Conservation (phyloP, 2,888 invertebrate species). For the Adineta ricciae region DNA sequence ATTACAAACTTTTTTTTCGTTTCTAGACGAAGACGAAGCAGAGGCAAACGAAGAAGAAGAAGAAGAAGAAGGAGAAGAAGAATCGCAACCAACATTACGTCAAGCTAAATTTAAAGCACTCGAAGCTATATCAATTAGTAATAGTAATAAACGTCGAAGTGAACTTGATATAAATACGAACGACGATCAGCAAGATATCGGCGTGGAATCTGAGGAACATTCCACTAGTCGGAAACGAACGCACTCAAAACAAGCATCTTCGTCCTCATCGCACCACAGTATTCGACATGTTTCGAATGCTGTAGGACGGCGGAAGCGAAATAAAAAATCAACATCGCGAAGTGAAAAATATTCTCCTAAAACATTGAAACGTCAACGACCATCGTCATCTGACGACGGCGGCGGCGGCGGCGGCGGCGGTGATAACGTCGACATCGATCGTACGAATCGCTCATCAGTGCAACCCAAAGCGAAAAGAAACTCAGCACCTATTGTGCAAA, state of each 20-base stretch:
- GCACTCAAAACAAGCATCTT: slow-evolving; percentile 18
- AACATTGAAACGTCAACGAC: slow-evolving; percentile 15
- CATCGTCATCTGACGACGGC: neutral
- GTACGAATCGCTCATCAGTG: neutral
- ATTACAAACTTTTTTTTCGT: neutral
- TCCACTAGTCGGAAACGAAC: neutral
- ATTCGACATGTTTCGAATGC: neutral
- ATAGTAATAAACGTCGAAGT: neutral
- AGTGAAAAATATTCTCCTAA: neutral
- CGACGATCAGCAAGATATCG: neutral
- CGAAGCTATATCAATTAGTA: neutral
- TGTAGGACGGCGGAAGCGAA: neutral
- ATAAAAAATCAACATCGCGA: neutral
- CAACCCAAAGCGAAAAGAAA: neutral
- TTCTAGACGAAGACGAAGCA: too few relatives aligned
- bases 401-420: neutral
- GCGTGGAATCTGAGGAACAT: neutral
- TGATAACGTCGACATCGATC: too few relatives aligned
- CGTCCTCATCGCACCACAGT: neutral
- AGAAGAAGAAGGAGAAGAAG: neutral
- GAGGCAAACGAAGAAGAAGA: too few relatives aligned
- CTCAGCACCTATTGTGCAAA: neutral
- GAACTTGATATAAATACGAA: neutral
- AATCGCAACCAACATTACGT: neutral
- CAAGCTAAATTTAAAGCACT: neutral